Percentiles rank a stretch among this genome's conserved stretches.
Conservation (phyloP, 2,888 invertebrate species). For the Synanthedon vespiformis region DNA sequence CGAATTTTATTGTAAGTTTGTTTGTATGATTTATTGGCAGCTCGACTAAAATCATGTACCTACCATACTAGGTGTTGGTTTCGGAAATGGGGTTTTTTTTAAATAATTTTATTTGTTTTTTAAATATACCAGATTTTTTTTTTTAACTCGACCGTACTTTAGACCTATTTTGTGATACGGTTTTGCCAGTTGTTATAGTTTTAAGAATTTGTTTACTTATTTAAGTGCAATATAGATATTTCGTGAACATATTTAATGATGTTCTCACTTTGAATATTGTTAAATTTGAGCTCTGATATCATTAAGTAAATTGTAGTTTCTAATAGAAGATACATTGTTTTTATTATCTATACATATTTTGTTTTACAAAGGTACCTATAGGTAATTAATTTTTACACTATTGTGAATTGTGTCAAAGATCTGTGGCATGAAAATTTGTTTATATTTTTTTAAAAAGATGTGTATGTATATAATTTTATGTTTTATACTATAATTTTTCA, state of each 20-base stretch:
- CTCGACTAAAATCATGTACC: neutral
- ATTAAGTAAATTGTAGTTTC: conserved; percentile 5
- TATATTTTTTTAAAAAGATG: neutral
- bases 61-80: too few relatives aligned
- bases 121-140: too few relatives aligned
- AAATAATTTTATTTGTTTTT: too few relatives aligned
- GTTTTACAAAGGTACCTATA: conserved; percentile 6
- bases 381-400: conserved; percentile 15
- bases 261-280: neutral
- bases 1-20: neutral
- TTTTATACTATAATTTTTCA: neutral
- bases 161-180: neutral
- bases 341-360: conserved; percentile 20
- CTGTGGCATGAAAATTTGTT: conserved; percentile 4
- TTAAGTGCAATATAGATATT: too few relatives aligned
- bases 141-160: neutral
- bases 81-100: too few relatives aligned
- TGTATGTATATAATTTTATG: neutral
- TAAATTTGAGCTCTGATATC: neutral
- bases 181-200: neutral
- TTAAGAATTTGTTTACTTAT: neutral
- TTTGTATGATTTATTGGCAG: neutral
- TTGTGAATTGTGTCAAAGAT: conserved; percentile 19
- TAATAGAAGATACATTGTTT: conserved; percentile 15
- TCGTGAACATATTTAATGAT: too few relatives aligned